Evolutionary conservation across 2,888 invertebrate species (phyloP).

Genomic region (Pheosia gnoma): DNA sequence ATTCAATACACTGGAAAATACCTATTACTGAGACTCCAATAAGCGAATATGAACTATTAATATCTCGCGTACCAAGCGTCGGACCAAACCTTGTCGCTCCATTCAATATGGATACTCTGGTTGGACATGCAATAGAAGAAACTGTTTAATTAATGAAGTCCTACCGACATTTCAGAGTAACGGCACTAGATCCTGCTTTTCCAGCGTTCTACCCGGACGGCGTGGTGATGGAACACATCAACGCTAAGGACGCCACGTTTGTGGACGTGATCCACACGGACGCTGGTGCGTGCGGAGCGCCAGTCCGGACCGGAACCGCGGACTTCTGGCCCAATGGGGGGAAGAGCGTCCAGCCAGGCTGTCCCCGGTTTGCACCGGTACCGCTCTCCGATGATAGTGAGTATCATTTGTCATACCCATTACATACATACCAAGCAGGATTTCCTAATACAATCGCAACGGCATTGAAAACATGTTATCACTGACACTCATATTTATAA

Average conservation of each 20-base stretch:
- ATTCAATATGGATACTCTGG: no score
- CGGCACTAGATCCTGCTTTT: slow-evolving; percentile 85
- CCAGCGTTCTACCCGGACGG: slow-evolving; percentile 84
- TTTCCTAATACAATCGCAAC: no score
- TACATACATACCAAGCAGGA: no score
- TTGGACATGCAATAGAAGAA: not conserved
- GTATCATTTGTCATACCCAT: slow-evolving; percentile 27
- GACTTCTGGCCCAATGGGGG: slow-evolving; percentile 87
- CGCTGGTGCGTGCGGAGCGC: slow-evolving; percentile 85
- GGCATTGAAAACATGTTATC: no score
- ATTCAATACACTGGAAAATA: no score
- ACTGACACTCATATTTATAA: no score
- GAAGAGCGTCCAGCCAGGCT: slow-evolving; percentile 84
- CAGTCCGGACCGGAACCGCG: slow-evolving; percentile 82
- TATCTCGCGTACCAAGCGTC: no score
- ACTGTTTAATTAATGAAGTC: slow-evolving; percentile 14
- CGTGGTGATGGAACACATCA: slow-evolving; percentile 77
- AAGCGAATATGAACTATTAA: no score
- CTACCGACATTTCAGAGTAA: slow-evolving; percentile 69
- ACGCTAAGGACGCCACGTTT: slow-evolving; percentile 81
- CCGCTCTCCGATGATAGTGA: slow-evolving; percentile 80
- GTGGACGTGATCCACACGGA: slow-evolving; percentile 89
- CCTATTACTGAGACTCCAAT: no score
- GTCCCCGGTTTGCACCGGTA: slow-evolving; percentile 78
- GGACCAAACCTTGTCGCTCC: no score